phyloP scores from a whole-genome alignment of 2,797 vertebrate genomes.

The Harpia harpyja region DNA sequence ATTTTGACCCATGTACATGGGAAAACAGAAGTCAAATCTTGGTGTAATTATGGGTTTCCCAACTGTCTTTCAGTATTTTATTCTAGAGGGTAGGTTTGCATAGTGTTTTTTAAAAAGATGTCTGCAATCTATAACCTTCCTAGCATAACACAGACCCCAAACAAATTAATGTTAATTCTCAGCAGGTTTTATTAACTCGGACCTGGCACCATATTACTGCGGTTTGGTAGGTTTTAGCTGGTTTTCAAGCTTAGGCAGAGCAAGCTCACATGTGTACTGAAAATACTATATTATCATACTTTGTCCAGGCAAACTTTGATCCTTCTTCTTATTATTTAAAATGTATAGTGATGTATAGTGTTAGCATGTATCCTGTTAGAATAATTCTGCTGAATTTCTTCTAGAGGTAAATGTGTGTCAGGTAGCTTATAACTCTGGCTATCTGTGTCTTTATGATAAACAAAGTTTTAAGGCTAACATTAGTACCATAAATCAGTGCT shows the following conservation, averaged over 20 bases:
- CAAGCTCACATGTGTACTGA: not conserved
- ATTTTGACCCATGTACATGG: not conserved
- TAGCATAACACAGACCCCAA: not conserved
- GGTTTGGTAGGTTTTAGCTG: not conserved
- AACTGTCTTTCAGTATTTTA: not conserved
- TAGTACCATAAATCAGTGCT: not conserved
- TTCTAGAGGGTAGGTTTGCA: not conserved
- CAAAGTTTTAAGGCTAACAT: not conserved
- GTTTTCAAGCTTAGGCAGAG: not conserved
- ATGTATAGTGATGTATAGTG: not conserved
- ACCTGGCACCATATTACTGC: not conserved
- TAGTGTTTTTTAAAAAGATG: not conserved
- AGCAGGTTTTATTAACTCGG: not conserved
- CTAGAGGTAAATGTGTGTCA: not conserved
- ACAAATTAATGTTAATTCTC: not conserved
- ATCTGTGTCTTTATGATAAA: not conserved
- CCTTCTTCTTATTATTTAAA: not conserved
- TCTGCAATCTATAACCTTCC: not conserved
- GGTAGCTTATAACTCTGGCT: not conserved
- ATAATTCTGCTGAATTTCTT: not conserved
- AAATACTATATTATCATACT: not conserved
- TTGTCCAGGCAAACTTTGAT: fast-evolving
- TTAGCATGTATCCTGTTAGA: not conserved
- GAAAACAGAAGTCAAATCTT: not conserved
- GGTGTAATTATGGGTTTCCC: not conserved